Conservation (phyloP, 2,888 invertebrate species). For the Chloromyia formosa region DNA sequence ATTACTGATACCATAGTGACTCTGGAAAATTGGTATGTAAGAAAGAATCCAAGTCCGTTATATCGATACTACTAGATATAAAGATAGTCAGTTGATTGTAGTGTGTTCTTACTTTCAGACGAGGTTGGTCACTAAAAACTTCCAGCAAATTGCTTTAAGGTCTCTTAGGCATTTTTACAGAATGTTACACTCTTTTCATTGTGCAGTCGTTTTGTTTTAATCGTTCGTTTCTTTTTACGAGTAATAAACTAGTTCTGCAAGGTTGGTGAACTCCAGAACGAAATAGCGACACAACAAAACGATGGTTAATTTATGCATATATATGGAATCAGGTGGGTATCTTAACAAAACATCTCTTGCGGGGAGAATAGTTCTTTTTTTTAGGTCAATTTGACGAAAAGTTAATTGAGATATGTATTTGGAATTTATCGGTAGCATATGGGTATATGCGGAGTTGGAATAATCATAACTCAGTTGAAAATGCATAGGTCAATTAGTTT, state of each 20-base stretch:
- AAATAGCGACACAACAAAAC: not conserved
- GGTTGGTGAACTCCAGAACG: constrained; percentile 33
- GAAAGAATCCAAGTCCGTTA: not conserved
- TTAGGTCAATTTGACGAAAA: too few relatives aligned
- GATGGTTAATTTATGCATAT: constrained; percentile 11
- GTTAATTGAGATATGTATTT: too few relatives aligned
- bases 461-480: too few relatives aligned
- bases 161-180: not conserved
- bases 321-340: not conserved
- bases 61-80: not conserved
- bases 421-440: too few relatives aligned
- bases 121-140: too few relatives aligned
- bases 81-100: not conserved
- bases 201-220: constrained; percentile 2
- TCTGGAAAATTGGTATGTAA: not conserved
- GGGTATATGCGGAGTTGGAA: too few relatives aligned
- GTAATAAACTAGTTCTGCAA: constrained; percentile 29
- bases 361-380: not conserved
- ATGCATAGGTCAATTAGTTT: too few relatives aligned
- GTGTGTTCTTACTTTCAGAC: too few relatives aligned
- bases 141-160: too few relatives aligned
- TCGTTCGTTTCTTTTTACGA: not conserved
- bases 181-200: not conserved
- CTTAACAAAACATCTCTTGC: not conserved
- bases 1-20: not conserved